A percentile compares a stretch with the other conserved stretches of the same genome.
Evolutionary conservation across 2,113 vertebrate species (phyloP).

Genomic region (Cariama cristata): DNA sequence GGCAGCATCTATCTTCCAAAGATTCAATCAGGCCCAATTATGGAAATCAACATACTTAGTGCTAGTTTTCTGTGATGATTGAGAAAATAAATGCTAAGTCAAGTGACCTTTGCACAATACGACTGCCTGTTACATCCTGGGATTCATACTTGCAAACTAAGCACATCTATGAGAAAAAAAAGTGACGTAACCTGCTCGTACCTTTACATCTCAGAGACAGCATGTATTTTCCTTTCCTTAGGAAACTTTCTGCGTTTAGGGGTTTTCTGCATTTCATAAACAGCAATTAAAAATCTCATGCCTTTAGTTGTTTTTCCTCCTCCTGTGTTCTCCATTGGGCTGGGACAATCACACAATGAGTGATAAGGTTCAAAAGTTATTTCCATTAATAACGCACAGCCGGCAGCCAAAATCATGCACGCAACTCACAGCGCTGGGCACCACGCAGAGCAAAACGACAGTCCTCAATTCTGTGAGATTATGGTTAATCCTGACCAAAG

Average conservation of each 20-base stretch:
- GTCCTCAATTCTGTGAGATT: neutral
- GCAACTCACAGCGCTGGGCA: accelerated
- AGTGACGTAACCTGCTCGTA: neutral
- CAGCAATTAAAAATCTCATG: neutral
- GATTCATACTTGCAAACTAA: neutral
- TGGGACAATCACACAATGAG: neutral
- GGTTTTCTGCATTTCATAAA: neutral
- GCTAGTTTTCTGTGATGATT: neutral
- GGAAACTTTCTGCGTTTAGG: too few relatives aligned
- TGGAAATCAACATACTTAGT: neutral
- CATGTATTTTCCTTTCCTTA: neutral
- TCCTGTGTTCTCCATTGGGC: neutral
- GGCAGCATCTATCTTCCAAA: neutral
- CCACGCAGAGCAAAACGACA: too few relatives aligned
- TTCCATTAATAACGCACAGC: neutral
- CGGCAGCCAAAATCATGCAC: neutral
- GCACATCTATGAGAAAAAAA: neutral
- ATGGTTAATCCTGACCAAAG: neutral
- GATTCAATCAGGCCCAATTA: neutral
- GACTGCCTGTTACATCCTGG: neutral
- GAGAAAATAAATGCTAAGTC: neutral
- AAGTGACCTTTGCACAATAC: neutral
- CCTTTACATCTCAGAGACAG: neutral
- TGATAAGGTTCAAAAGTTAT: neutral
- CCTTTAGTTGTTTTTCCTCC: neutral